Conservation (phyloP, 2,797 vertebrate genomes). For the Megalops cyprinoides region DNA sequence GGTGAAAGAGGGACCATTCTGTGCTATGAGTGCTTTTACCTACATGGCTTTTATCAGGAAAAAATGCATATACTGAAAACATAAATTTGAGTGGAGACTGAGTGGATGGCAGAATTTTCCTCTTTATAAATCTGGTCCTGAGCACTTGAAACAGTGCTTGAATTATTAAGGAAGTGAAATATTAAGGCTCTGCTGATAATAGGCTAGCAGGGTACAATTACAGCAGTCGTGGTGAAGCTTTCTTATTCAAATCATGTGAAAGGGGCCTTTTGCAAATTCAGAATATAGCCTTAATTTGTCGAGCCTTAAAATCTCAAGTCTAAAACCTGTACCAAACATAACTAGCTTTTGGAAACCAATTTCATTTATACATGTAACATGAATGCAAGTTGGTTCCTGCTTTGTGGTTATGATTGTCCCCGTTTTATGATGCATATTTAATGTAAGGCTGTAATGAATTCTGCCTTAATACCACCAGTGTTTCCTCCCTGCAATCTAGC, state of each 20-base stretch:
- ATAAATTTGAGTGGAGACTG: background rate
- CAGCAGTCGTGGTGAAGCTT: background rate
- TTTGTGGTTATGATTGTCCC: background rate
- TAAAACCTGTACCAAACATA: background rate
- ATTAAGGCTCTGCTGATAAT: background rate
- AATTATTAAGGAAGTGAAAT: conserved; percentile 17
- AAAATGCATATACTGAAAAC: background rate
- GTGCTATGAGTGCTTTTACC: background rate
- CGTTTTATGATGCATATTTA: background rate
- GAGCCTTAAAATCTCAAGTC: background rate
- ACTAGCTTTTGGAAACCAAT: background rate
- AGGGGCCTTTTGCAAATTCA: background rate
- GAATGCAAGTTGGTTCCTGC: background rate
- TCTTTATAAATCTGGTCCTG: background rate
- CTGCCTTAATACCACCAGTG: conserved; percentile 34
- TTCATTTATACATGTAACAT: background rate
- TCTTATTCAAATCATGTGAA: background rate
- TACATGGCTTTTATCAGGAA: background rate
- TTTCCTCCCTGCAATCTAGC: conserved; percentile 81
- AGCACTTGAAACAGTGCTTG: background rate
- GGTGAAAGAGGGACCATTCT: background rate
- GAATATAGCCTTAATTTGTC: background rate
- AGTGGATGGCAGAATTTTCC: conserved; percentile 3
- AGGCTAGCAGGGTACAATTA: background rate
- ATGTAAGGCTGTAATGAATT: background rate